Evolutionary conservation across 2,113 vertebrate species (phyloP).

Genomic region (Etia nguti): DNA sequence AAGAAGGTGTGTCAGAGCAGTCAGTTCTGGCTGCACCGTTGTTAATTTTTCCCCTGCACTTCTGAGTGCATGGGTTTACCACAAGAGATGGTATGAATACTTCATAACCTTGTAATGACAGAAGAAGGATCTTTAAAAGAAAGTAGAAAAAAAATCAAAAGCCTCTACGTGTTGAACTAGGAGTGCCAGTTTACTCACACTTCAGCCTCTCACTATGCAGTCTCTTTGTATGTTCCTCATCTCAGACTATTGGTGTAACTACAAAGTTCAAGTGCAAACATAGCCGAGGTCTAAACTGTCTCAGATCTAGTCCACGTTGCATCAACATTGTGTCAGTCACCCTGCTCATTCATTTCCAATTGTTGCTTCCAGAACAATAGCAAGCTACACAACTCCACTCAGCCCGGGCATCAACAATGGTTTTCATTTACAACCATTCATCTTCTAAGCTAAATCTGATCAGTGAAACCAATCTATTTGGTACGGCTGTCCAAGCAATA

Average conservation of each 20-base stretch:
- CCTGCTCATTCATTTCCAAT: neutral
- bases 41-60: conserved; percentile 58
- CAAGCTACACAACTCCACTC: conserved; percentile 16
- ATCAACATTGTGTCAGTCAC: conserved; percentile 6
- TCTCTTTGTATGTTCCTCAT: neutral
- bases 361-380: conserved; percentile 22
- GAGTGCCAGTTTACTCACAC: neutral
- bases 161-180: neutral
- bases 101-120: conserved; percentile 36
- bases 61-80: conserved; percentile 49
- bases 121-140: conserved; percentile 28
- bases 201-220: neutral
- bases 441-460: conserved; percentile 55
- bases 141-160: neutral
- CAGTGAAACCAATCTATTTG: conserved; percentile 71
- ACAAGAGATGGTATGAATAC: conserved; percentile 39
- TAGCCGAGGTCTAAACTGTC: neutral
- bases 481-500: conserved; percentile 57
- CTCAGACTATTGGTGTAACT: neutral
- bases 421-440: conserved; percentile 47
- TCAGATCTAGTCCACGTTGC: conserved; percentile 16
- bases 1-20: conserved; percentile 64
- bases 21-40: conserved; percentile 48
- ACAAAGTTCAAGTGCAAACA: conserved; percentile 1
- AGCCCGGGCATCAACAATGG: conserved; percentile 56